phyloP scores from a whole-genome alignment of 2,888 invertebrate species.

The Acanthacorydalis orientalis region DNA sequence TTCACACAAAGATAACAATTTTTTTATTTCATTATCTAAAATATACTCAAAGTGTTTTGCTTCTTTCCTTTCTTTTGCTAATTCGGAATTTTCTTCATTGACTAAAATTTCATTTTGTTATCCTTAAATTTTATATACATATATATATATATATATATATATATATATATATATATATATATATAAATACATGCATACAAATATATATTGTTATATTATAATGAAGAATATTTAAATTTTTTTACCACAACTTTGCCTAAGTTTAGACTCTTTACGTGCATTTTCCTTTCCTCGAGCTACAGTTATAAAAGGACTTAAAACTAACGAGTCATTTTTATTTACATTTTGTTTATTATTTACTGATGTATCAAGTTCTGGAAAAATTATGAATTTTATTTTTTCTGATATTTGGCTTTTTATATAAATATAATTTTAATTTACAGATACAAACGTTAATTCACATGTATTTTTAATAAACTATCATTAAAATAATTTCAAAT shows the following conservation, averaged over 20 bases:
- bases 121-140: no score
- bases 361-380: constrained; percentile 15
- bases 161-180: no score
- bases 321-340: constrained; percentile 27
- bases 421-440: no score
- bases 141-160: no score
- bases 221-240: no score
- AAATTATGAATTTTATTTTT: constrained; percentile 10
- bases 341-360: no score
- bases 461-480: no score
- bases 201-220: background rate
- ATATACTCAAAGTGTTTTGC: constrained; percentile 26
- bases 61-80: constrained; percentile 13
- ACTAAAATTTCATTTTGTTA: no score
- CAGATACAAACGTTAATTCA: no score
- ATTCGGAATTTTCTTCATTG: background rate
- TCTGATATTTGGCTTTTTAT: background rate
- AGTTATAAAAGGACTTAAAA: constrained; percentile 39
- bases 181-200: no score
- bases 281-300: constrained; percentile 40
- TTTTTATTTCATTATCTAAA: constrained; percentile 32
- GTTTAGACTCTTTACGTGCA: constrained; percentile 30
- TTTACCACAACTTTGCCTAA: background rate
- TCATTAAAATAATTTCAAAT: background rate
- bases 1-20: constrained; percentile 33